A percentile compares a stretch with the other conserved stretches of the same genome.
Evolutionary conservation across 2,797 vertebrate species (phyloP).

Genomic region (Naso thynnoides): DNA sequence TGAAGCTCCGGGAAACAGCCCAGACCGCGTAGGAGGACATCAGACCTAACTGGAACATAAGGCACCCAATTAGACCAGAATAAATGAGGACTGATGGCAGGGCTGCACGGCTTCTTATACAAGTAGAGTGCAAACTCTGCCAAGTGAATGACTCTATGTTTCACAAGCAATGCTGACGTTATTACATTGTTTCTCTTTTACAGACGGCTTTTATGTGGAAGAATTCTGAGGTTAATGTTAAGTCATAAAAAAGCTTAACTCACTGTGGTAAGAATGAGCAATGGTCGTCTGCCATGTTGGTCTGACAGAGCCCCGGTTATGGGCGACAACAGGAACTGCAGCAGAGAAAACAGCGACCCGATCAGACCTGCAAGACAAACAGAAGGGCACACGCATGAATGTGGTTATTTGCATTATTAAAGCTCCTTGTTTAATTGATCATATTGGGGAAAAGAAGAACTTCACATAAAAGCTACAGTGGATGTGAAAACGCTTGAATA

Average conservation of each 20-base stretch:
- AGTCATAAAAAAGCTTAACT: constrained; percentile 31
- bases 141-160: not conserved
- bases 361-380: constrained; percentile 88
- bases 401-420: not conserved
- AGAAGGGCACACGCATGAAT: not conserved
- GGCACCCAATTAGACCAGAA: constrained; percentile 33
- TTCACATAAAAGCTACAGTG: no score
- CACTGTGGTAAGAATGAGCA: constrained; percentile 92
- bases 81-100: not conserved
- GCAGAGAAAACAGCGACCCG: constrained; percentile 93
- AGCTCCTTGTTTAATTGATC: not conserved
- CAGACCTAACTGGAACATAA: constrained; percentile 88
- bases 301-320: constrained; percentile 93
- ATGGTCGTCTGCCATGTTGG: constrained; percentile 88
- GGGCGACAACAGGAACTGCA: constrained; percentile 94
- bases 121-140: not conserved
- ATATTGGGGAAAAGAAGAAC: not conserved
- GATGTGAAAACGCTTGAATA: not conserved
- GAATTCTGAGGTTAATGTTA: not conserved
- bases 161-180: not conserved
- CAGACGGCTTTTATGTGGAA: not conserved
- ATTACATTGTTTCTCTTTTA: not conserved
- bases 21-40: constrained; percentile 92
- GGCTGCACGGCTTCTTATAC: not conserved
- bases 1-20: constrained; percentile 92